Percentiles rank a stretch among this genome's conserved stretches.
These are phyloP conservation scores for Phalacrocorax aristotelis DNA, from an alignment of 2,113 vertebrate genomes.

Conservation along the genomic window DNA sequence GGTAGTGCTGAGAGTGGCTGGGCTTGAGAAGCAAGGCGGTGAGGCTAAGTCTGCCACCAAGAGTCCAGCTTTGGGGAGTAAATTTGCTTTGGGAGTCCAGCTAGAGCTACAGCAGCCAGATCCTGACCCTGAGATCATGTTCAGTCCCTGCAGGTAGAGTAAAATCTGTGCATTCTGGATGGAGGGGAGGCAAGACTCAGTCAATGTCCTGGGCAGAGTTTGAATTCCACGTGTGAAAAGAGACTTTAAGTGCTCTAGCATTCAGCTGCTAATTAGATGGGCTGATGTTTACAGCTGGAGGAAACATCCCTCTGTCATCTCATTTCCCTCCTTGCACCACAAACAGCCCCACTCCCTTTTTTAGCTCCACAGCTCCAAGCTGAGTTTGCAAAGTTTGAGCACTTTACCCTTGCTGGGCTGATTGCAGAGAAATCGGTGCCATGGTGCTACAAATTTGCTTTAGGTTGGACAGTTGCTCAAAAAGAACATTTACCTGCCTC, in stretches of 20 bases:
- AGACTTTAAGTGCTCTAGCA: neutral
- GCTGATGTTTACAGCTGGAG: constrained; percentile 16
- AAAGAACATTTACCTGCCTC: neutral
- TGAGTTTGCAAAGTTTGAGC: constrained; percentile 33
- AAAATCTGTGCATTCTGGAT: neutral
- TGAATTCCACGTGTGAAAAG: neutral
- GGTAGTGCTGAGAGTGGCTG: constrained; percentile 14
- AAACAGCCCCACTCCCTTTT: neutral
- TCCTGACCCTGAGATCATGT: neutral
- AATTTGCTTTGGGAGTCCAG: neutral
- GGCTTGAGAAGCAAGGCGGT: constrained; percentile 2
- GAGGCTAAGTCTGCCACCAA: neutral
- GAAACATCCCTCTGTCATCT: neutral
- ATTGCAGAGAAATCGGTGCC: constrained; percentile 8
- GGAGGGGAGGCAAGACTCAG: neutral
- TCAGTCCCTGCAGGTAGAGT: neutral
- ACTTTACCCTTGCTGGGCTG: constrained; percentile 35
- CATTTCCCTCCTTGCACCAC: neutral
- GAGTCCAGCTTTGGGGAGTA: neutral
- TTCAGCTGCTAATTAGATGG: neutral
- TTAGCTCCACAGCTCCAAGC: neutral
- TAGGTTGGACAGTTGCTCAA: neutral
- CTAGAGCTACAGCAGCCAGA: neutral
- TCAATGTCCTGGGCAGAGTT: neutral
- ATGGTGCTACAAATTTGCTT: neutral